phyloP scores from a whole-genome alignment of 2,113 vertebrate genomes.

The Crotophaga sulcirostris region DNA sequence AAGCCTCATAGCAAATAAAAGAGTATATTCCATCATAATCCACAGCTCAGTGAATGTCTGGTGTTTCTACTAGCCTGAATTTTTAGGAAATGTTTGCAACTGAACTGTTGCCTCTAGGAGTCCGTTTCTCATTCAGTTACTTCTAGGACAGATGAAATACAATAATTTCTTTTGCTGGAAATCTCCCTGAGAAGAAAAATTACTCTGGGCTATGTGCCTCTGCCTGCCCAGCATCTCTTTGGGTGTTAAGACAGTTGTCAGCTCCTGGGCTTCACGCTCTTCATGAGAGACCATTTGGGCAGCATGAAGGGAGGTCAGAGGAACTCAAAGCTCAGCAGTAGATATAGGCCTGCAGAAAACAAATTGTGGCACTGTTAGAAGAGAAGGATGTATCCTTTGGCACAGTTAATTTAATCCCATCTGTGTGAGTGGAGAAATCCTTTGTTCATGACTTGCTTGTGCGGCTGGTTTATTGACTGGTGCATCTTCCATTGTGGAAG shows the following conservation, averaged over 20 bases:
- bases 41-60: background rate
- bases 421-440: background rate
- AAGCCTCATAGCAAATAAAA: background rate
- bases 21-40: background rate
- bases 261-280: background rate
- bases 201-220: background rate
- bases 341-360: background rate
- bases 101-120: constrained; percentile 12
- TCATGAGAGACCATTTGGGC: background rate
- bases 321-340: background rate
- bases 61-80: background rate
- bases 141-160: background rate
- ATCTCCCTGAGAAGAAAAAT: background rate
- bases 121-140: background rate
- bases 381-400: constrained; percentile 21
- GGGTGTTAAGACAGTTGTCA: constrained; percentile 10
- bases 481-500: fast-evolving
- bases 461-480: background rate
- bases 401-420: constrained; percentile 43
- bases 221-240: background rate
- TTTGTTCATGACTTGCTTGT: background rate
- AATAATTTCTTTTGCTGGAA: background rate
- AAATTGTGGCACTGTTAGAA: background rate
- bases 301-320: background rate
- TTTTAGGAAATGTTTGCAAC: background rate